These are phyloP conservation scores for Dissostichus mawsoni DNA, from an alignment of 2,113 vertebrate genomes.

Conservation along the genomic window DNA sequence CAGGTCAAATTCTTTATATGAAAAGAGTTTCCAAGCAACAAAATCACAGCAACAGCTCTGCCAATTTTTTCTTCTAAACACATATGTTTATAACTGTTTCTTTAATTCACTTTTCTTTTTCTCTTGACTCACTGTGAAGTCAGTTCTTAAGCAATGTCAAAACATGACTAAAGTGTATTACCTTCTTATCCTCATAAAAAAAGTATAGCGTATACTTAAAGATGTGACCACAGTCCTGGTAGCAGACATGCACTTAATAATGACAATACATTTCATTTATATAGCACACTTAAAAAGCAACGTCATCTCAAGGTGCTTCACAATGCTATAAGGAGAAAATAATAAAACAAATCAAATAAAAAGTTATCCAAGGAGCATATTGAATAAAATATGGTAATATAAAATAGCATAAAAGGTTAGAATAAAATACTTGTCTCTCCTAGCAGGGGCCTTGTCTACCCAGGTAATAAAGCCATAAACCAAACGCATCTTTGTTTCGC, in stretches of 20 bases:
- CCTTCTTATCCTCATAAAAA: not conserved
- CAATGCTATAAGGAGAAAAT: too few species aligned
- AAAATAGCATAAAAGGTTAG: too few species aligned
- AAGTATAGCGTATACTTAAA: not conserved
- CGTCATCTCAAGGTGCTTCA: too few species aligned
- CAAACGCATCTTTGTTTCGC: constrained; percentile 27
- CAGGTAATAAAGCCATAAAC: constrained; percentile 17
- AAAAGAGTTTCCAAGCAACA: too few species aligned
- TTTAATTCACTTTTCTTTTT: not conserved
- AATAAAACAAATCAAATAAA: too few species aligned
- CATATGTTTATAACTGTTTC: not conserved
- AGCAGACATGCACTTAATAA: not conserved
- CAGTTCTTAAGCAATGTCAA: not conserved
- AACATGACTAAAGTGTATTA: not conserved
- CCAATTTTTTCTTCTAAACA: not conserved
- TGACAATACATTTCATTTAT: too few species aligned
- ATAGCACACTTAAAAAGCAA: too few species aligned
- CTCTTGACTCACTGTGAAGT: not conserved
- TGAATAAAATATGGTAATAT: too few species aligned
- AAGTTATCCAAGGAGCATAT: too few species aligned
- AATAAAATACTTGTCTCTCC: not conserved
- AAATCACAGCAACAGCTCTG: not conserved
- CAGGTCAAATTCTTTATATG: not conserved
- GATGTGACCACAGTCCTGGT: not conserved
- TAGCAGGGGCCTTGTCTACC: constrained; percentile 1